Base-by-base conservation (phyloP, 1,140 invertebrate species). In the Atta cephalotes region DNA sequence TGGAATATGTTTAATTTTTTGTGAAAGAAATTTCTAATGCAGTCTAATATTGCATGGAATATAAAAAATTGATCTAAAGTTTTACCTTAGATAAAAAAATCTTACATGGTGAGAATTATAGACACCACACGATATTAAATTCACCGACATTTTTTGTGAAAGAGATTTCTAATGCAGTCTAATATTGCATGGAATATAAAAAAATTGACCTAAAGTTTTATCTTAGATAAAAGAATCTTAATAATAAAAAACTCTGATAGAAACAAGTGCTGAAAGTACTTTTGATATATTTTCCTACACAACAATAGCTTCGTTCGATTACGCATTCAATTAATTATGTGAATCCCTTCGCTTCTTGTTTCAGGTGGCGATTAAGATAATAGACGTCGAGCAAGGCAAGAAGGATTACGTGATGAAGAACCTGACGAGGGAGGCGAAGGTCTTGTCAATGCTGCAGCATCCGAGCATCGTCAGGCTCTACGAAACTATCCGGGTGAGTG, bases 301-400 rank as follows among this genome's bases (percentile, higher is more conserved):
- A 66, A 39, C 49, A 58, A 58, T 45, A 81, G 53, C 21, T 72
- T 25, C 12, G 9, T 70, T 70, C 35, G 21, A 74, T 5, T 49
- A 49, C 35, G 56, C 25, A 45, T n/a, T 74, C 25, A 25, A 74
- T 84, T 74, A 74, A 84, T 84, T 81, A 51, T 35, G 14, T 25
- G 60, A 58, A 21, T 68, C 63, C 28, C 51, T 21, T 18, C 77
- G 16, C 21, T 58, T 39, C 56, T 82, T 87, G 68, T 92, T 95
- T n/a, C 95, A 97, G 97, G 97, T 97, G 77, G 97, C 97, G 4
- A 96, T 97, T 14, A 97, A 97, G 93, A 96, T 97, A 85, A 97
- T 97, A 88, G 97, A 97, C 91, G 94, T 96, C 45, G 95, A 95
- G 10, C 95, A 96, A 88, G 96, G 97, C 65, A 96, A 96, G 91